Percentiles rank a stretch among this genome's conserved stretches.
Conservation (phyloP, 53 echinoderm and acorn worm species). For the Paracentrotus lividus region DNA sequence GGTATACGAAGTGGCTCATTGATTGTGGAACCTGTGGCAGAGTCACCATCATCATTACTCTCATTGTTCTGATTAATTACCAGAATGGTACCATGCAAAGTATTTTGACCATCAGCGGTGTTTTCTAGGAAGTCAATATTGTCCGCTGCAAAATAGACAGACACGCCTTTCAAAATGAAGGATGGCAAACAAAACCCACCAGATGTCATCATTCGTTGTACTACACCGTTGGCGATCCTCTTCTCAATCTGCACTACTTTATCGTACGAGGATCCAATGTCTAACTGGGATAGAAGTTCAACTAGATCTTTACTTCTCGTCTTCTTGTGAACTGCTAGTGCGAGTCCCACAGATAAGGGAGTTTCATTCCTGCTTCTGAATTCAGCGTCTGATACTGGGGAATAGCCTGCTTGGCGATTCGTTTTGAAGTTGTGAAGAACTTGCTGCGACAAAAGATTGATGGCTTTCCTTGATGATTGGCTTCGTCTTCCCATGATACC, state of each 20-base stretch:
- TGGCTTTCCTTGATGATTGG: background rate
- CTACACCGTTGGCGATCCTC: background rate
- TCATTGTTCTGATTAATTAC: conserved; percentile 71
- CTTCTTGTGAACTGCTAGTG: conserved; percentile 45
- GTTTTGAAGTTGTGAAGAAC: too few species aligned
- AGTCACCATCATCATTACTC: background rate
- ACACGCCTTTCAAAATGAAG: conserved; percentile 65
- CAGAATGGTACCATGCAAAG: conserved; percentile 72
- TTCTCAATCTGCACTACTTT: background rate
- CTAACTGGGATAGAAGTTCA: too few species aligned
- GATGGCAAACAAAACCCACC: conserved; percentile 66
- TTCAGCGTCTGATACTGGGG: background rate
- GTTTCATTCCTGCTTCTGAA: conserved; percentile 35
- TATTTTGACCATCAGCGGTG: conserved; percentile 73
- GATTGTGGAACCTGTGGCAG: background rate
- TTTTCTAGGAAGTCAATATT: conserved; percentile 75
- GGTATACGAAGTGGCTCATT: background rate
- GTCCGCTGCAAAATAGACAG: conserved; percentile 73
- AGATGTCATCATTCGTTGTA: conserved; percentile 15
- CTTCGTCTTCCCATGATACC: background rate
- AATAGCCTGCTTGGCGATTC: too few species aligned
- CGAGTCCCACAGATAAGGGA: conserved; percentile 48
- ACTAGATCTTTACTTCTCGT: background rate
- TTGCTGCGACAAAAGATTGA: background rate
- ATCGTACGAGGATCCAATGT: background rate